These are phyloP conservation scores for Centropus bengalensis DNA, from an alignment of 2,113 vertebrate species.

Conservation along the genomic window DNA sequence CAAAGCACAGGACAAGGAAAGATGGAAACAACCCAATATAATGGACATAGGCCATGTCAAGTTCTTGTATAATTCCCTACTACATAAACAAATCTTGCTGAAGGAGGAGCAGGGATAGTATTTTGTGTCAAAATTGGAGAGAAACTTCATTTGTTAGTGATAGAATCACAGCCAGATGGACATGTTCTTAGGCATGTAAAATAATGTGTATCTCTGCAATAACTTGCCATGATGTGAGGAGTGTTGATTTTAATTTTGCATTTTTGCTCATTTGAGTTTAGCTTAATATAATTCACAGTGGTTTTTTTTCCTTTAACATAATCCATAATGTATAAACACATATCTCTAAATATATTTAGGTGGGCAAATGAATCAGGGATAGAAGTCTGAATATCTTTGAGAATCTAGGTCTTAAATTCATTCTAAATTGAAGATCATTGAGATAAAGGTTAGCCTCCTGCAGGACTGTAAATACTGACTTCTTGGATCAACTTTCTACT, in stretches of 20 bases:
- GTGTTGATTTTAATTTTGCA: not conserved
- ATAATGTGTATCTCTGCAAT: not conserved
- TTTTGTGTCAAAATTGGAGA: not conserved
- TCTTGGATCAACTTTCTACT: not conserved
- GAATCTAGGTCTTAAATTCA: not conserved
- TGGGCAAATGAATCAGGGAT: not conserved
- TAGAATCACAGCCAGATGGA: not conserved
- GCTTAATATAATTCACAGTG: rapidly evolving
- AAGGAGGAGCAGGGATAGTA: not conserved
- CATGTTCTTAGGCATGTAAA: not conserved
- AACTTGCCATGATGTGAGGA: not conserved
- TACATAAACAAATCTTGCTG: not conserved
- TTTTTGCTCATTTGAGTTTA: not conserved
- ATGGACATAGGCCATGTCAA: not conserved
- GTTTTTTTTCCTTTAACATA: not conserved
- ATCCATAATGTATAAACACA: not conserved
- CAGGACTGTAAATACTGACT: not conserved
- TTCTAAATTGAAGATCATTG: not conserved
- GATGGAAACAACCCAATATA: not conserved
- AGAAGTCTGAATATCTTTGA: not conserved
- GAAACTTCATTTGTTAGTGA: not conserved
- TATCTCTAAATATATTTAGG: not conserved
- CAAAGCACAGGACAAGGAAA: not conserved
- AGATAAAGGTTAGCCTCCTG: not conserved
- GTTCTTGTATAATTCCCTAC: not conserved